Conservation (phyloP, 2,113 vertebrate species). For the Bettongia penicillata region DNA sequence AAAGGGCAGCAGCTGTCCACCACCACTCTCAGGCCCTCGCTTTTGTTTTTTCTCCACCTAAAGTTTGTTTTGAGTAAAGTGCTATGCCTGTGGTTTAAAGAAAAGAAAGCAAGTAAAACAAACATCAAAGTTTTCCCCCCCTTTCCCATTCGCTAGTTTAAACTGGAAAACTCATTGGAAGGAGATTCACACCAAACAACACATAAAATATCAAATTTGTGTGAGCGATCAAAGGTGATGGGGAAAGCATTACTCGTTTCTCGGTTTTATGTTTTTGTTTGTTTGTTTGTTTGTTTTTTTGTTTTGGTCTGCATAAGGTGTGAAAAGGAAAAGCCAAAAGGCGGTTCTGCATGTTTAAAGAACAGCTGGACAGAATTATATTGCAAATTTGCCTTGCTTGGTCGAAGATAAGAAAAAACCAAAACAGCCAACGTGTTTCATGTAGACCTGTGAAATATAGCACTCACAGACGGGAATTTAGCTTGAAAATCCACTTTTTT, state of each 20-base stretch:
- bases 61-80: constrained; percentile 75
- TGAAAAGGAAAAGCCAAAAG: not conserved
- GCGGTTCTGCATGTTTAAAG: not conserved
- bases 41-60: constrained; percentile 1
- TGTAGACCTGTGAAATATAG: not conserved
- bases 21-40: not conserved
- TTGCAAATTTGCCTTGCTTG: not conserved
- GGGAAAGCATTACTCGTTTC: constrained; percentile 9
- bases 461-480: not conserved
- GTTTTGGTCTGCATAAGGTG: not conserved
- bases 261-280: not conserved
- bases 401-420: constrained; percentile 16
- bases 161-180: constrained; percentile 52
- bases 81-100: constrained; percentile 64
- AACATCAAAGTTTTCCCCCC: not conserved
- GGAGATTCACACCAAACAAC: constrained; percentile 37
- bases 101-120: not conserved
- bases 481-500: not conserved
- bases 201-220: not conserved
- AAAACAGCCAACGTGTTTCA: not conserved
- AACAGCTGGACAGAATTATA: not conserved
- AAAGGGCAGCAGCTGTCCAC: not conserved
- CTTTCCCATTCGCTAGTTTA: not conserved
- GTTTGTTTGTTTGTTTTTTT: not conserved
- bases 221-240: constrained; percentile 22